Evolutionary conservation across 2,888 invertebrate genomes (phyloP).

Genomic region (Chaitophorus viminalis): DNA sequence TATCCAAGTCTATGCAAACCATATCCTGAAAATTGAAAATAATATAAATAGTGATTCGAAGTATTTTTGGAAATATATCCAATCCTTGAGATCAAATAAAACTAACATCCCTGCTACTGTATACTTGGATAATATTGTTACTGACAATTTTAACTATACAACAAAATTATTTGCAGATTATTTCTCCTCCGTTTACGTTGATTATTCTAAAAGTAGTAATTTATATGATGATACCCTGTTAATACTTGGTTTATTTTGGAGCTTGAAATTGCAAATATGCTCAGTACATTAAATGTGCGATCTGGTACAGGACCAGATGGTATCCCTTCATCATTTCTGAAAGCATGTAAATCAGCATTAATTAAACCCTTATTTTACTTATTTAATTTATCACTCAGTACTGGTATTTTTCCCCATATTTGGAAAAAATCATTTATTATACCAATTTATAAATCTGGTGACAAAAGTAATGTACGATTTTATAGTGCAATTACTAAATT

Average conservation of each 20-base stretch:
- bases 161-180: constrained; percentile 9
- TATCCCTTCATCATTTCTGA: constrained; percentile 14
- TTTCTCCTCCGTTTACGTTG: constrained; percentile 5
- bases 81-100: constrained; percentile 5
- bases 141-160: not conserved
- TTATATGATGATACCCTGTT: not conserved
- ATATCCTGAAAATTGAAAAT: constrained; percentile 20
- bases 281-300: not conserved
- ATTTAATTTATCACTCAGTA: constrained; percentile 4
- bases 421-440: constrained; percentile 14
- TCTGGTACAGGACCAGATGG: constrained; percentile 23
- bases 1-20: not conserved
- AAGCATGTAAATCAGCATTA: constrained; percentile 19
- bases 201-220: not conserved
- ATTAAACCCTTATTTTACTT: constrained; percentile 13
- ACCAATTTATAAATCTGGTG: constrained; percentile 9
- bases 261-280: not conserved
- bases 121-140: not conserved
- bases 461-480: constrained; percentile 26
- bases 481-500: constrained; percentile 28
- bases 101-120: not conserved
- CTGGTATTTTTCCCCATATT: not conserved
- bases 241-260: constrained; percentile 6
- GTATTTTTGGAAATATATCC: constrained; percentile 24
- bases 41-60: not conserved